Evolutionary conservation across 2,113 vertebrate genomes (phyloP).

Genomic region (Nesoenas mayeri): DNA sequence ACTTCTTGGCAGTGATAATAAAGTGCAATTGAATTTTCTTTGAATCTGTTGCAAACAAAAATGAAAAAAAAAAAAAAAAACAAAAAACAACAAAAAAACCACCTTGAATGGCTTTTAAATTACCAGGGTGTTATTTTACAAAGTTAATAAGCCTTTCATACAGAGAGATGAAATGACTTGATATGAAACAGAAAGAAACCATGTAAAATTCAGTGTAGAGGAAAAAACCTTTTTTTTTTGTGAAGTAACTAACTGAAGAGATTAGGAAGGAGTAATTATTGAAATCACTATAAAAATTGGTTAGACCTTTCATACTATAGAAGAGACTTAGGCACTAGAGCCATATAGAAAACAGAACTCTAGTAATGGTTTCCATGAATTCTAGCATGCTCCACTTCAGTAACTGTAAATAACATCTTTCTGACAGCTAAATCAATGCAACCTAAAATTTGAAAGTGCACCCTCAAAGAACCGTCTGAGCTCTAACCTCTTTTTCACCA

Average conservation of each 20-base stretch:
- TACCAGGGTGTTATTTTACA: conserved; percentile 14
- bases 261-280: conserved; percentile 1
- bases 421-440: conserved; percentile 1
- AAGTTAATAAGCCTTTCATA: conserved; percentile 48
- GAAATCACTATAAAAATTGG: neutral
- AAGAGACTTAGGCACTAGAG: neutral
- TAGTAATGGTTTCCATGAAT: neutral
- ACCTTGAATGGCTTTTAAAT: neutral
- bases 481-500: neutral
- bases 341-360: neutral
- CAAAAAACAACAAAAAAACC: no score
- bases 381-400: neutral
- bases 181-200: neutral
- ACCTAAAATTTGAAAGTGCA: neutral
- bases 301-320: neutral
- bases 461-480: neutral
- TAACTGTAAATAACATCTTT: neutral
- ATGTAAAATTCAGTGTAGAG: neutral
- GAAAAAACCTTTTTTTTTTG: neutral
- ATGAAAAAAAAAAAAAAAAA: neutral
- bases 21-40: conserved; percentile 31
- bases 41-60: conserved; percentile 20
- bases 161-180: conserved; percentile 7
- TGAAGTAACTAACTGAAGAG: neutral
- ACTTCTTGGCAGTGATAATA: conserved; percentile 37